Evolutionary conservation across 2,888 invertebrate species (phyloP).

Genomic region (Plagiodera versicolora): DNA sequence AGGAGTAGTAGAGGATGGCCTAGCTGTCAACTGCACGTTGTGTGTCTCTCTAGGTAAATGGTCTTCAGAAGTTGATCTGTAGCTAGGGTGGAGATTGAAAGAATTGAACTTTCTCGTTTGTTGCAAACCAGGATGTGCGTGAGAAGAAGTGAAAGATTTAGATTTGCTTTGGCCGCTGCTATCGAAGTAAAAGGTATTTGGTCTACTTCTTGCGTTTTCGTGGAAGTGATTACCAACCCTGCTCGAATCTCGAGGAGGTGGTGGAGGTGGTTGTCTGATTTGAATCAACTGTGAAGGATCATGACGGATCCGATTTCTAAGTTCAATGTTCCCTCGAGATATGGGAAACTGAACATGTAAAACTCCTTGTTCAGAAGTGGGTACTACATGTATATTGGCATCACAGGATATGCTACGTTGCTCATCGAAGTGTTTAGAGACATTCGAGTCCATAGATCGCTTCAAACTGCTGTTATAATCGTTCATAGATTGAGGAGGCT

Average conservation of each 20-base stretch:
- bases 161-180: conserved; percentile 36
- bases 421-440: conserved; percentile 30
- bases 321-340: conserved; percentile 41
- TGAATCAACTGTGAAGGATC: conserved; percentile 39
- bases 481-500: conserved; percentile 46
- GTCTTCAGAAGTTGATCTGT: conserved; percentile 52
- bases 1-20: conserved; percentile 53
- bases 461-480: conserved; percentile 42
- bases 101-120: conserved; percentile 47
- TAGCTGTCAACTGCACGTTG: conserved; percentile 40
- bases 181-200: conserved; percentile 59
- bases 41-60: conserved; percentile 44
- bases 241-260: conserved; percentile 75
- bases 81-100: conserved; percentile 43
- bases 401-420: conserved; percentile 52
- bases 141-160: conserved; percentile 34
- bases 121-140: conserved; percentile 26
- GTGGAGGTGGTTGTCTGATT: conserved; percentile 62
- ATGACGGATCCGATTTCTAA: conserved; percentile 45
- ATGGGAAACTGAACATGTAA: conserved; percentile 48
- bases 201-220: conserved; percentile 51
- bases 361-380: conserved; percentile 41
- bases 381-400: conserved; percentile 49
- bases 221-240: conserved; percentile 56
- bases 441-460: conserved; percentile 27